Evolutionary conservation across 2,888 invertebrate genomes (phyloP), one percentile per base, ranked within the genome.

Genomic region (Phortica magna): DNA sequence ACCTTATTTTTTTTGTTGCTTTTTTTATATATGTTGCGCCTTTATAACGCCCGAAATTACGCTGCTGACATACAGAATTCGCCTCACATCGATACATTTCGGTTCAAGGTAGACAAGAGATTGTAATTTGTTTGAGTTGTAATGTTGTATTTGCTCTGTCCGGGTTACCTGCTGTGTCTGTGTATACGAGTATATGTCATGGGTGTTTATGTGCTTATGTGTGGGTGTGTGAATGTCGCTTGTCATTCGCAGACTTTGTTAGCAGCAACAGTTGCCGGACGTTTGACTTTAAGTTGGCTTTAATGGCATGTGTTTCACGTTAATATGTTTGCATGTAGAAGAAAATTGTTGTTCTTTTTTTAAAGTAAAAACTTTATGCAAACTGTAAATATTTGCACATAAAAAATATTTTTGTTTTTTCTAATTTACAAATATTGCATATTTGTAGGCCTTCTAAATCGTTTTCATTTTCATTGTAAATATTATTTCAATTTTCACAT

Each of bases 71-170:
- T 14, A 48, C 67, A 67, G 42, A 42, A 67, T 48, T 48, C 48
- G 1, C 10, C 14, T 9, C 48, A 14, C 48, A 12, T 48, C 48
- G 48, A 12, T 48, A 12, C 48, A 1, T 48, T 48, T 5, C 48
- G 48, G 10, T 48, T 48, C 14, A 48, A 48, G 48, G 48, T 48
- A 48, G 14, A n/a, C 42, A 14, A n/a, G 67, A 41, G 67, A 41
- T 64, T 67, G 67, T 42, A 67, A 67, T 67, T 67, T 67, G 67
- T 67, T 42, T 67, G 67, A 41, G 67, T 42, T 67, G 41, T 67
- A 67, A 67, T 67, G 41, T n/a, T 41, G 67, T 67, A n/a, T 42
- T 41, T n/a, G 67, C 41, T 64, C 12, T 59, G 9, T 48, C 48
- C 14, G 10, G 48, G 14, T 48, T 48, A 14, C 48, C 48, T 14